Evolutionary conservation across 1,140 invertebrate species (phyloP).

Genomic region (Diabrotica undecimpunctata): DNA sequence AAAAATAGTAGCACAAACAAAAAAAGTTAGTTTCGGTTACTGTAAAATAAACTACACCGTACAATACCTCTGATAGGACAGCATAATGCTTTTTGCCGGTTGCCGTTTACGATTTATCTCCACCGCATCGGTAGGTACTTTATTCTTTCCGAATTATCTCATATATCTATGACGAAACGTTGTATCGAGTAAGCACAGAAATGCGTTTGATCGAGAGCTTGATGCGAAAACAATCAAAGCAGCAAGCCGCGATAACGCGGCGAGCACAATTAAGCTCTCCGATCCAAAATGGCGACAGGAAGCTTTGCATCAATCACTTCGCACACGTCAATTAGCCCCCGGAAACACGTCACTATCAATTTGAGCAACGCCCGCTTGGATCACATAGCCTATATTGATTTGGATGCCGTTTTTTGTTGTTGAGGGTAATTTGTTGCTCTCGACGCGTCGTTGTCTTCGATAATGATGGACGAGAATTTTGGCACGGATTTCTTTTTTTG

Average conservation of each 20-base stretch:
- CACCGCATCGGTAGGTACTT: too few relatives aligned
- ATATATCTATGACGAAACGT: too few relatives aligned
- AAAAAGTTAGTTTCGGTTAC: too few relatives aligned
- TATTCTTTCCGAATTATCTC: too few relatives aligned
- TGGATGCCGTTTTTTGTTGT: slow-evolving; percentile 16
- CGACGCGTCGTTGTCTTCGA: slow-evolving; percentile 17
- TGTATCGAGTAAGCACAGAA: background rate
- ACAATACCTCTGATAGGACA: too few relatives aligned
- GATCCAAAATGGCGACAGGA: slow-evolving; percentile 47
- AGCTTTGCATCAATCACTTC: slow-evolving; percentile 46
- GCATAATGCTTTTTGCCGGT: too few relatives aligned
- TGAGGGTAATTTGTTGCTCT: slow-evolving; percentile 16
- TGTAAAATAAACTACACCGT: too few relatives aligned
- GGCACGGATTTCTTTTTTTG: slow-evolving; percentile 1
- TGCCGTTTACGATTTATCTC: too few relatives aligned
- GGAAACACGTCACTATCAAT: slow-evolving; percentile 49
- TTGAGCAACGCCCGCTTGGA: slow-evolving; percentile 40
- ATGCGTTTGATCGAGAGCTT: slow-evolving; percentile 25
- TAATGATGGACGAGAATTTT: slow-evolving; percentile 2
- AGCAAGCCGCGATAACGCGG: slow-evolving; percentile 35
- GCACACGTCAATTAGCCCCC: slow-evolving; percentile 48
- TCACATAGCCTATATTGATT: slow-evolving; percentile 44
- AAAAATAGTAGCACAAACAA: too few relatives aligned
- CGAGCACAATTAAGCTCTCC: slow-evolving; percentile 38
- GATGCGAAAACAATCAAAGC: slow-evolving; percentile 39